Evolutionary conservation across 2,797 vertebrate species (phyloP), one percentile per base, ranked within the genome.

Genomic region (Labroides dimidiatus): DNA sequence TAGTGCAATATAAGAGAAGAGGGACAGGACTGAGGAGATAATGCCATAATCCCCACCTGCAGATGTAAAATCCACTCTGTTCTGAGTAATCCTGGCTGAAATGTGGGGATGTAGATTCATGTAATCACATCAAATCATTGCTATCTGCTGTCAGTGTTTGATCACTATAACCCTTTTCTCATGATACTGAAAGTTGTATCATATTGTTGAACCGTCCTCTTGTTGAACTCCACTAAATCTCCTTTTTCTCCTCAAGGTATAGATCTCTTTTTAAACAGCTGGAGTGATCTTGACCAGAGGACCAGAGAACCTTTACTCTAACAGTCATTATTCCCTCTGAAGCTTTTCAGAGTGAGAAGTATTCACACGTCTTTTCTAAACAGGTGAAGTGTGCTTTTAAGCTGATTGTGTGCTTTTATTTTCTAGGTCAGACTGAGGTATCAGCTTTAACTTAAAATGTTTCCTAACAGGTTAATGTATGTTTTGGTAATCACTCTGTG

Each of bases 21-120:
- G 66, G 39, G 47, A 62, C 67, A 43, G 68, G 65, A 76, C 56
- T 66, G 69, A 77, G 48, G 37, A 69, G 62, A 76, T 81, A 69
- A 80, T 58, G 30, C 66, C 6, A 4, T 79, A 87, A 89, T 89
- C 85, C 56, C 72, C 54, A 64, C 73, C 72, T 74, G 68, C 51
- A 64, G 75, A 82, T 78, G 71, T 69, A n/a, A 80, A 80, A 80
- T 80, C 30, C 45, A 55, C 54, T 77, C 10, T 2, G 53, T 63
- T 79, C 55, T 27, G 20, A 23, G 21, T 77, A 84, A 81, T 82
- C 68, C 78, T 27, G 16, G 47, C 56, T 75, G 11, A 62, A 76
- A 67, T 42, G 64, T 51, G 11, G 43, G 55, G 58, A 15, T 62
- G 51, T 23, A 43, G 63, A 19, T 64, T 70, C 44, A 48, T 70